A percentile compares a stretch with the other conserved stretches of the same genome.
These are phyloP conservation scores for Arrhopalites spinosus DNA, from an alignment of 2,888 invertebrate species.

Conservation along the genomic window DNA sequence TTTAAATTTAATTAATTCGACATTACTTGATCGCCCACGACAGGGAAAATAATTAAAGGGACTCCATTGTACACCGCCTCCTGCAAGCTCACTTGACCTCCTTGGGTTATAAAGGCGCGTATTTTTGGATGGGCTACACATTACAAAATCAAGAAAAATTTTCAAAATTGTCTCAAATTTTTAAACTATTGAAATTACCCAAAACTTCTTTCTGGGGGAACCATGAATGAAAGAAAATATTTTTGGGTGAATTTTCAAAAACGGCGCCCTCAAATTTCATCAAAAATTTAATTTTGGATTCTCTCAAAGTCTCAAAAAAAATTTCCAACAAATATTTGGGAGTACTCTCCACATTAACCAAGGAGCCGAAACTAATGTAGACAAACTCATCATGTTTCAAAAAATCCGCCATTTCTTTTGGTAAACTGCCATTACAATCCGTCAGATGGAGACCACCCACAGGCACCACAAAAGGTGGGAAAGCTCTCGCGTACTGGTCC, in stretches of 20 bases:
- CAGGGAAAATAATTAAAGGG: slow-evolving; percentile 45
- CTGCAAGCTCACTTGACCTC: slow-evolving; percentile 43
- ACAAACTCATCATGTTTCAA: slow-evolving; percentile 36
- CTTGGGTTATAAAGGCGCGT: slow-evolving; percentile 43
- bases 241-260: slow-evolving; percentile 28
- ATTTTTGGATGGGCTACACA: slow-evolving; percentile 44
- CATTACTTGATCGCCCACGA: slow-evolving; percentile 48
- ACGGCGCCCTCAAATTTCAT: slow-evolving; percentile 36
- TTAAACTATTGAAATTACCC: slow-evolving; percentile 20
- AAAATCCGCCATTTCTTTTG: slow-evolving; percentile 4
- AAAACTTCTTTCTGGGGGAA: slow-evolving; percentile 38
- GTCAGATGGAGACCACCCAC: slow-evolving; percentile 14
- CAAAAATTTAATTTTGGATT: not conserved
- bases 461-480: slow-evolving; percentile 16
- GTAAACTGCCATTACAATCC: not conserved
- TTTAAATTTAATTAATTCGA: too few species aligned
- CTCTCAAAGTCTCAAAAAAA: slow-evolving; percentile 1
- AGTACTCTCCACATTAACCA: not conserved
- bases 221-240: slow-evolving; percentile 30
- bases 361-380: slow-evolving; percentile 47
- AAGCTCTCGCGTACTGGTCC: not conserved
- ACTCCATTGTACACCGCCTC: slow-evolving; percentile 45
- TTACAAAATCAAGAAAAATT: not conserved
- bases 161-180: too few species aligned
- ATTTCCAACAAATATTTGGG: not conserved